Percentiles rank a stretch among this genome's conserved stretches.
phyloP scores from a whole-genome alignment of 2,888 invertebrate genomes.

The Conistra vaccinii region DNA sequence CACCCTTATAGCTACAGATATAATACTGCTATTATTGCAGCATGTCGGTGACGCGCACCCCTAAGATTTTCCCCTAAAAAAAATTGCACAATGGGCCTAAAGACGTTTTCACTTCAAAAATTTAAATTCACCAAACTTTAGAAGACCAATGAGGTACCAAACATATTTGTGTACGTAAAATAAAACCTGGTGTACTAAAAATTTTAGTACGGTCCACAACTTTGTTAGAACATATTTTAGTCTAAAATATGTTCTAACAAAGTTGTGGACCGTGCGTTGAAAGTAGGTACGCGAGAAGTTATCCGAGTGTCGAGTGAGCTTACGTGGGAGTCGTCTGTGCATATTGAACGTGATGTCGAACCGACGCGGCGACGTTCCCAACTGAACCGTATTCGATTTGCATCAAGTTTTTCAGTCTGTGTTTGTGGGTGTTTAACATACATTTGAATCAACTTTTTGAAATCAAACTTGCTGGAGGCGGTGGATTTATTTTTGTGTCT shows the following conservation, averaged over 20 bases:
- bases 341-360: slow-evolving; percentile 38
- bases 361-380: background rate
- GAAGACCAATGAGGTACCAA: background rate
- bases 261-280: slow-evolving; percentile 7
- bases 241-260: slow-evolving; percentile 2
- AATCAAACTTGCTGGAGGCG: slow-evolving; percentile 6
- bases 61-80: background rate
- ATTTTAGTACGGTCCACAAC: no score
- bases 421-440: slow-evolving; percentile 25
- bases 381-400: slow-evolving; percentile 42
- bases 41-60: background rate
- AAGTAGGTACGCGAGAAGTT: slow-evolving; percentile 11
- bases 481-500: background rate
- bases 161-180: background rate
- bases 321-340: slow-evolving; percentile 37
- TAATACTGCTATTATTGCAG: no score
- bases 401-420: slow-evolving; percentile 25
- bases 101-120: background rate
- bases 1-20: no score
- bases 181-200: slow-evolving; percentile 23
- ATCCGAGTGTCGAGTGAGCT: slow-evolving; percentile 28
- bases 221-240: no score
- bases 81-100: background rate
- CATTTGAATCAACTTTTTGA: slow-evolving; percentile 30
- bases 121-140: background rate